phyloP scores from a whole-genome alignment of 2,113 vertebrate species.

The Malurus alboscapulatus region DNA sequence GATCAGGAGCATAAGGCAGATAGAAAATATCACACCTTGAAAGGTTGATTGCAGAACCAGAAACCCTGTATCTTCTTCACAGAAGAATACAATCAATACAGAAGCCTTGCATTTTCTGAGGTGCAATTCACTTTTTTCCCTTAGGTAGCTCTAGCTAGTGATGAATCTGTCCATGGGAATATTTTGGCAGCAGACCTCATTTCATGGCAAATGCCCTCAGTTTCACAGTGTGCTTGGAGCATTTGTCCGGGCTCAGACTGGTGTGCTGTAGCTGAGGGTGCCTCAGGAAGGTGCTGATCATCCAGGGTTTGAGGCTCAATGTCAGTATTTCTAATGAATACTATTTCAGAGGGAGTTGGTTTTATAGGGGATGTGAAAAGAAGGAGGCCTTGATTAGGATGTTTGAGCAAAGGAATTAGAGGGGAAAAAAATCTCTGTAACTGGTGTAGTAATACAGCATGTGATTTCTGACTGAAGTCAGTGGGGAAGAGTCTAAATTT shows the following conservation, averaged over 20 bases:
- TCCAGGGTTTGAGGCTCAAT: not conserved
- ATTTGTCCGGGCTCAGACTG: not conserved
- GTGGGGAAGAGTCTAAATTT: not conserved
- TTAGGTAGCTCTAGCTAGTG: not conserved
- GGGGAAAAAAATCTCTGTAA: not conserved
- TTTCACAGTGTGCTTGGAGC: rapidly evolving
- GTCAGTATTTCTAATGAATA: not conserved
- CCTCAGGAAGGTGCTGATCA: not conserved
- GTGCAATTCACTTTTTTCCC: not conserved
- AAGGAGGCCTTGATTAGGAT: not conserved
- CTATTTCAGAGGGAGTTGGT: not conserved
- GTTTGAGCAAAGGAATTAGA: not conserved
- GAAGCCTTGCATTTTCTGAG: not conserved
- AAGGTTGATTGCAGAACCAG: not conserved
- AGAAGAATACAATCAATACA: not conserved
- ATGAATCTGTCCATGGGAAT: not conserved
- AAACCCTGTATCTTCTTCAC: not conserved
- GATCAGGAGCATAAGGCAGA: rapidly evolving
- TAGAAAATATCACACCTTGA: not conserved
- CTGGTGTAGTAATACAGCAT: not conserved
- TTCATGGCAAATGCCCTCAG: not conserved
- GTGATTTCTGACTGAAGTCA: not conserved
- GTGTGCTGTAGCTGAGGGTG: not conserved
- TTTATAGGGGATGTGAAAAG: not conserved
- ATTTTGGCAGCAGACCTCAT: not conserved